Evolutionary conservation across 1,140 invertebrate species (phyloP).

Genomic region (Drosophila lacteicornis): DNA sequence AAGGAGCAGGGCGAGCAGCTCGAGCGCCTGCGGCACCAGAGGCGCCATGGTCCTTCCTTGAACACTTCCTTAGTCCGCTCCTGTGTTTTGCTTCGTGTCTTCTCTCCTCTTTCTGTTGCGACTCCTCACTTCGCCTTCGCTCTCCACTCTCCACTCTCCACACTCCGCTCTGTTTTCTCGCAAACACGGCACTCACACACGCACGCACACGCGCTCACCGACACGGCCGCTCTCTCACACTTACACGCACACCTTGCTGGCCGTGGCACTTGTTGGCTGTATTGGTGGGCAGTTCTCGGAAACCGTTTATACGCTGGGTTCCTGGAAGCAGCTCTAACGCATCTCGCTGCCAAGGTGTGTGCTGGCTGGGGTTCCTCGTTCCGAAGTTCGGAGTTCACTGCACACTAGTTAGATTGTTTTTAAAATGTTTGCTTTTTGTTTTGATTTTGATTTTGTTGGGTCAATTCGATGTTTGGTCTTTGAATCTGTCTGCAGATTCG

Average conservation of each 20-base stretch:
- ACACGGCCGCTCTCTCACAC: constrained; percentile 45
- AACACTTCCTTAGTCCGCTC: constrained; percentile 1
- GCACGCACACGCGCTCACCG: constrained; percentile 15
- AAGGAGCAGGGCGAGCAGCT: constrained; percentile 31
- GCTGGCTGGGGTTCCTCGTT: constrained; percentile 19
- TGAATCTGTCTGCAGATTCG: constrained; percentile 15
- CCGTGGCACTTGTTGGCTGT: constrained; percentile 75
- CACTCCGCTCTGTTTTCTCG: not conserved
- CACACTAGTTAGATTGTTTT: not conserved
- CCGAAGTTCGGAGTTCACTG: constrained; percentile 1
- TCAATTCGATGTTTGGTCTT: constrained; percentile 4
- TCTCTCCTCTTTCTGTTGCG: constrained; percentile 1
- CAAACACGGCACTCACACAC: constrained; percentile 12
- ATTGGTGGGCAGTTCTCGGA: constrained; percentile 73
- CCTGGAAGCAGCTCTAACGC: constrained; percentile 74
- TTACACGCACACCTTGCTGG: constrained; percentile 62
- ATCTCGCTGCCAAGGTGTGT: constrained; percentile 52
- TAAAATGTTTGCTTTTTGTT: not conserved
- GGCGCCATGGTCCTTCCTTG: constrained; percentile 17
- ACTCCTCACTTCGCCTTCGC: not conserved
- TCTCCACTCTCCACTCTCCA: not conserved
- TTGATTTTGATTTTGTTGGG: not conserved
- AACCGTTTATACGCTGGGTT: constrained; percentile 76
- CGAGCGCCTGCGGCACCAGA: constrained; percentile 9
- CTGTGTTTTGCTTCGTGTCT: not conserved